A percentile compares a stretch with the other conserved stretches of the same genome.
phyloP scores from a whole-genome alignment of 2,113 vertebrate genomes.

The Coregonus clupeaformis region DNA sequence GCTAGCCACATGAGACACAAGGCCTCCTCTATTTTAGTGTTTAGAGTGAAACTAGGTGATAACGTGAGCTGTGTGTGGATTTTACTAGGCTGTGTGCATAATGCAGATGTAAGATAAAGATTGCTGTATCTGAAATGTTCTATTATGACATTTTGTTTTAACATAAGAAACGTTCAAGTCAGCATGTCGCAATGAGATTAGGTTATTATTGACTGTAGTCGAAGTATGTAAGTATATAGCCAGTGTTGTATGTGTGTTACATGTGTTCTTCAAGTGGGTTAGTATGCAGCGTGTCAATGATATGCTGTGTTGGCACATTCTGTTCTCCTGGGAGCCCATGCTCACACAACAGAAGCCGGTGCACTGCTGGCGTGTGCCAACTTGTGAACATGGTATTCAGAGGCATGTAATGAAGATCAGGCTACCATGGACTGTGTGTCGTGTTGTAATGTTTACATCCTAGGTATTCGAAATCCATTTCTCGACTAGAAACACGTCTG shows the following conservation, averaged over 20 bases:
- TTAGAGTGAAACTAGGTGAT: neutral
- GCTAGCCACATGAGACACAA: neutral
- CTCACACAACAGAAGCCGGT: slow-evolving; percentile 29
- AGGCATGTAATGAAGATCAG: slow-evolving; percentile 15
- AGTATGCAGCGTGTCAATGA: slow-evolving; percentile 55
- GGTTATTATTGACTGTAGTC: neutral
- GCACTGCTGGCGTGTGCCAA: slow-evolving; percentile 41
- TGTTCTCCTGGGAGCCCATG: slow-evolving; percentile 49
- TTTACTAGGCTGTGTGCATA: neutral
- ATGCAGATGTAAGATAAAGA: neutral
- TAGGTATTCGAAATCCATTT: neutral
- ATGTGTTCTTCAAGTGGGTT: slow-evolving; percentile 19
- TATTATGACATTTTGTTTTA: neutral
- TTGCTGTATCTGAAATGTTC: neutral
- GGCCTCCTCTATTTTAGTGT: neutral
- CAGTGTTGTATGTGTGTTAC: slow-evolving; percentile 1
- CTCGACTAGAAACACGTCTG: neutral
- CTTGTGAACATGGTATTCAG: slow-evolving; percentile 40
- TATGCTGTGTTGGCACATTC: slow-evolving; percentile 47
- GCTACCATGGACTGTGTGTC: slow-evolving; percentile 6
- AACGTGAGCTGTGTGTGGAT: neutral
- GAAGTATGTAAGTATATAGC: neutral
- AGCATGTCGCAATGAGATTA: neutral
- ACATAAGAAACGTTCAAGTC: neutral
- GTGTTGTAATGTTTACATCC: neutral